These are phyloP conservation scores for Calliphora vomitoria DNA, from an alignment of 2,888 invertebrate genomes.

Conservation along the genomic window DNA sequence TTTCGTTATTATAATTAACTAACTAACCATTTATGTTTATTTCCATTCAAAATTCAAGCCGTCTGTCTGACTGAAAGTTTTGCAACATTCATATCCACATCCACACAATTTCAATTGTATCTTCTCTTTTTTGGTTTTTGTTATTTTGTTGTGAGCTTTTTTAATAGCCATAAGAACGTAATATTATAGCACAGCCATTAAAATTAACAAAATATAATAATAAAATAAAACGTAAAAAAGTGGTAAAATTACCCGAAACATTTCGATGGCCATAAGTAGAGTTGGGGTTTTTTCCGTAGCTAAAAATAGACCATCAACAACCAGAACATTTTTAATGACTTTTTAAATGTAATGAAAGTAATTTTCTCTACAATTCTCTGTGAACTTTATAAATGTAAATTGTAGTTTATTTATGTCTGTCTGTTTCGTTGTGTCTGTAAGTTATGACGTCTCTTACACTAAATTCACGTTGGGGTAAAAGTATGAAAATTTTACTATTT, in stretches of 20 bases:
- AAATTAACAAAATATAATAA: conserved; percentile 14
- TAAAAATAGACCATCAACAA: conserved; percentile 45
- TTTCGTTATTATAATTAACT: not conserved
- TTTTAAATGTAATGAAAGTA: conserved; percentile 80
- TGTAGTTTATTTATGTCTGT: conserved; percentile 63
- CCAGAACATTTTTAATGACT: conserved; percentile 78
- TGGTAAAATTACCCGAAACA: conserved; percentile 35
- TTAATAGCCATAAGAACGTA: not conserved
- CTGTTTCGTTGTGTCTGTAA: conserved; percentile 3
- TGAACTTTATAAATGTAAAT: conserved; percentile 55
- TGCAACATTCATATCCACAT: too few species aligned
- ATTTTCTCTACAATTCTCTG: conserved; percentile 74
- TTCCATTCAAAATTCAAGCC: not conserved
- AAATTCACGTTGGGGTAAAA: conserved; percentile 36
- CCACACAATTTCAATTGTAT: conserved; percentile 8
- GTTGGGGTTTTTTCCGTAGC: conserved; percentile 38
- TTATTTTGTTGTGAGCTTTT: not conserved
- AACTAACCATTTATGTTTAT: not conserved
- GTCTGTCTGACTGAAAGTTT: too few species aligned
- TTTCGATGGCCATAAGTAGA: conserved; percentile 19
- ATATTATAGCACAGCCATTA: conserved; percentile 23
- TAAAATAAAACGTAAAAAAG: conserved; percentile 15
- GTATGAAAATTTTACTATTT: not conserved
- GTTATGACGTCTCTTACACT: conserved; percentile 15
- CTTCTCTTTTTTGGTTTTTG: not conserved